Percentiles rank a stretch among this genome's conserved stretches.
Conservation (phyloP, 2,888 invertebrate genomes). For the Horisme vitalbata region DNA sequence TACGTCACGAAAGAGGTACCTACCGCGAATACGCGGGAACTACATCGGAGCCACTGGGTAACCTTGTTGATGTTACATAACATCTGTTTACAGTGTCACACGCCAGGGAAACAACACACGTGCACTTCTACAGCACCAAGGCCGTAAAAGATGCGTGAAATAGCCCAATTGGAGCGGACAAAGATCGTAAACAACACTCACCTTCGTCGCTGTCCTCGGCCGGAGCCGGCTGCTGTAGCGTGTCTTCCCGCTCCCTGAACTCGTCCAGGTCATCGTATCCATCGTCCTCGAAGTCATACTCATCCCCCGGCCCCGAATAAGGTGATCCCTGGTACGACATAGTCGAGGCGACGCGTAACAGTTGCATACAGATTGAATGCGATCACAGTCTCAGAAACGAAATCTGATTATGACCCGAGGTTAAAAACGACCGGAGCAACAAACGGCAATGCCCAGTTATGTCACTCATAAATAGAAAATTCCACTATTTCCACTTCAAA, state of each 20-base stretch:
- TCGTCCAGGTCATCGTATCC: constrained; percentile 88
- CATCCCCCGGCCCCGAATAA: constrained; percentile 86
- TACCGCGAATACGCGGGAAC: constrained; percentile 68
- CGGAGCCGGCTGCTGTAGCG: constrained; percentile 78
- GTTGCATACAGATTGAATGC: constrained; percentile 80
- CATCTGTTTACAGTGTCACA: constrained; percentile 53
- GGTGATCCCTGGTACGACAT: constrained; percentile 88
- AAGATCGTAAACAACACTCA: constrained; percentile 70
- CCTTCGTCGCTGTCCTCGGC: constrained; percentile 85
- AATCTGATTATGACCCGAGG: constrained; percentile 54
- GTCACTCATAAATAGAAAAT: constrained; percentile 72
- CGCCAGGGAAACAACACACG: constrained; percentile 27
- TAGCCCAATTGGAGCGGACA: constrained; percentile 55
- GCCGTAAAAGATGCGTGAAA: constrained; percentile 39
- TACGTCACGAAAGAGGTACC: constrained; percentile 66
- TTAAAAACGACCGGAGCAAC: constrained; percentile 46
- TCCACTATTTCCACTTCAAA: constrained; percentile 51
- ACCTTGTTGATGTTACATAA: constrained; percentile 59
- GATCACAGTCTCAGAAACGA: constrained; percentile 67
- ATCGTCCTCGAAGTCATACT: constrained; percentile 89
- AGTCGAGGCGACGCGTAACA: constrained; percentile 79
- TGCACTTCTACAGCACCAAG: background rate
- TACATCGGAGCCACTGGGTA: constrained; percentile 39
- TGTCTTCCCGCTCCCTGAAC: constrained; percentile 85
- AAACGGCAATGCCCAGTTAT: constrained; percentile 55